Evolutionary conservation across 2,113 vertebrate genomes (phyloP), one percentile per base, ranked within the genome.

Genomic region (Pungitius pungitius): DNA sequence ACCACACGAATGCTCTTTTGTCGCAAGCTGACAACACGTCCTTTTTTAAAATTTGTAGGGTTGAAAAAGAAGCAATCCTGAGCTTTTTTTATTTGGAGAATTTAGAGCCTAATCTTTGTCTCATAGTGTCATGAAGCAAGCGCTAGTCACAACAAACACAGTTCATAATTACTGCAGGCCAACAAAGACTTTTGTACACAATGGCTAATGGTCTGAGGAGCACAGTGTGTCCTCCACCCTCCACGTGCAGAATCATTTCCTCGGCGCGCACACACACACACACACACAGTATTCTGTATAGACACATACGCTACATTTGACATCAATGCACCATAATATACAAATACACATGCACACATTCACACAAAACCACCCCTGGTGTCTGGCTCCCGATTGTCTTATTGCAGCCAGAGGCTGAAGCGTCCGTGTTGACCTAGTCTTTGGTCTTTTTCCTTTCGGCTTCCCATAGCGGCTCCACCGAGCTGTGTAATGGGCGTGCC

Each of bases 351-450:
- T 18, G 68, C 47, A 80, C 65, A 54, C 45, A 39, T 17, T 6
- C 60, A 77, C 27, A 67, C n/a, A 58, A 12, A 52, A 63, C 51
- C 30, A 40, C 22, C 26, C 26, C 27, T 63, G 27, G 39, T 73
- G 37, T 80, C 52, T 70, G 69, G 78, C 81, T 78, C 8, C 58
- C 72, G 56, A 65, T 69, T 61, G 76, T 68, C 47, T 77, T 70
- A 40, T 59, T 65, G 72, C 63, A 70, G 73, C 80, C 77, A 80
- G 71, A 73, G 55, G 47, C 65, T 59, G 65, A 56, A 77, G 74
- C 80, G 79, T 81, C 82, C 83, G 71, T 93, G 89, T 90, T 92
- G 91, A 92, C 80, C 89, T 85, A 91, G 86, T 81, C 77, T 85
- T 67, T 70, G 62, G 59, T 76, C 78, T 85, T 87, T 91, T 91